Base-by-base conservation (phyloP, 2,888 invertebrate genomes). In the Seira musarum region DNA sequence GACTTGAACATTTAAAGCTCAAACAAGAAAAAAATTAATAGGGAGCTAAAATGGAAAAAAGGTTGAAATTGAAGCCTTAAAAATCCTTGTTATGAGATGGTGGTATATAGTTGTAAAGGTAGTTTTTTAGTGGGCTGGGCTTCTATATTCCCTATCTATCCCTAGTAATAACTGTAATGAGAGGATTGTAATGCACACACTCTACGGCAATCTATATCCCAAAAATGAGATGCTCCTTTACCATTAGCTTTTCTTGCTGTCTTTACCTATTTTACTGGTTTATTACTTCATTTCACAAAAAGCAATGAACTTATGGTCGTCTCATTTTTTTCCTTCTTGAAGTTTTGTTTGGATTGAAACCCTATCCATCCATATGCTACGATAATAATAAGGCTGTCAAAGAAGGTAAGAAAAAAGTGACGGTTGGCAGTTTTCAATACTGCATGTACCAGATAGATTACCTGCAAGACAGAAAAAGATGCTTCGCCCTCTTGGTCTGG, bases 321-420 rank as follows among this genome's bases (percentile, higher is more conserved):
- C 2, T 65, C 64, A 2, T 61, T 10, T 30, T 24, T n/a, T n/a
- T n/a, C 19, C 19, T 35, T 40, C 21, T 66, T 19, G 46, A 17
- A 21, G 63, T 19, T 19, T 22, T 13, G 25, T 24, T 17, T 6
- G 30, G 22, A 25, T 10, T 6, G 40, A 66, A 40, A 35, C 66
- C 19, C 21, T 40, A 66, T 66, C 66, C 66, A 66, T 66, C 46
- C 35, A 35, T 35, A 13, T 35, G 40, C 40, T 40, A 40, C 40
- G 72, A 21, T 65, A 72, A 72, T 72, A 72, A 72, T 65, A 65
- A 49, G 72, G 64, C 65, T 72, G 74, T 67, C 74, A 74, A 74
- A 40, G 40, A 40, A 13, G 40, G 35, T n/a, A 57, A 21, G 35
- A 72, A 72, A 72, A 73, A 73, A 74, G 67, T 74, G 74, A 74